A percentile compares a stretch with the other conserved stretches of the same genome.
These are phyloP conservation scores for Rhamnusium bicolor DNA, from an alignment of 2,888 invertebrate species.

Conservation along the genomic window DNA sequence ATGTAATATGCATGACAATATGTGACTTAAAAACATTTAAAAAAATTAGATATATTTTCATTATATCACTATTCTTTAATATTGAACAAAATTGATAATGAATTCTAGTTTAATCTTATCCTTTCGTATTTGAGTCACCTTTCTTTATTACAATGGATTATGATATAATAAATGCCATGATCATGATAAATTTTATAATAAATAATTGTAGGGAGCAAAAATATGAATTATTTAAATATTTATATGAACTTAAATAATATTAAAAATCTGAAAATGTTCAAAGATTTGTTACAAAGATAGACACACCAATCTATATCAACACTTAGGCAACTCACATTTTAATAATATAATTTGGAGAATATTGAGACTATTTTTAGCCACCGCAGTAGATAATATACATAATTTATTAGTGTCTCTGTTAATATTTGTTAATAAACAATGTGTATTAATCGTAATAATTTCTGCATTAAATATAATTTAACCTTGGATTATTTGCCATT, in stretches of 20 bases:
- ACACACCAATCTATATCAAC: background rate
- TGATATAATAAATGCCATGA: background rate
- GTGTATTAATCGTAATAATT: conserved; percentile 10
- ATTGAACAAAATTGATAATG: too few species aligned
- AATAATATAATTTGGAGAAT: background rate
- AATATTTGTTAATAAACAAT: conserved; percentile 31
- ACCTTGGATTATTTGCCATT: conserved; percentile 43
- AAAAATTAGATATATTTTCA: too few species aligned
- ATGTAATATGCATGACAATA: too few species aligned
- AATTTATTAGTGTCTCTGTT: conserved; percentile 32
- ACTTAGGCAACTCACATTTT: background rate
- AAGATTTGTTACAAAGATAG: background rate
- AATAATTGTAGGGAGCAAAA: background rate
- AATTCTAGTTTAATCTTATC: too few species aligned
- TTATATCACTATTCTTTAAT: too few species aligned
- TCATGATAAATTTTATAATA: background rate
- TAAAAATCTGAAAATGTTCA: background rate
- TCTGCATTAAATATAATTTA: conserved; percentile 32
- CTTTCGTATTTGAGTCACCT: background rate
- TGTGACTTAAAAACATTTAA: too few species aligned
- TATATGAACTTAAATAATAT: background rate
- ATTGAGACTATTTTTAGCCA: conserved; percentile 16
- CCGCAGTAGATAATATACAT: conserved; percentile 18
- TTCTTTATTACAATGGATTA: background rate
- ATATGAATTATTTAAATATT: background rate